Evolutionary conservation across 92 coral and sea anemone genomes (phyloP).

Genomic region (Porites evermanni): DNA sequence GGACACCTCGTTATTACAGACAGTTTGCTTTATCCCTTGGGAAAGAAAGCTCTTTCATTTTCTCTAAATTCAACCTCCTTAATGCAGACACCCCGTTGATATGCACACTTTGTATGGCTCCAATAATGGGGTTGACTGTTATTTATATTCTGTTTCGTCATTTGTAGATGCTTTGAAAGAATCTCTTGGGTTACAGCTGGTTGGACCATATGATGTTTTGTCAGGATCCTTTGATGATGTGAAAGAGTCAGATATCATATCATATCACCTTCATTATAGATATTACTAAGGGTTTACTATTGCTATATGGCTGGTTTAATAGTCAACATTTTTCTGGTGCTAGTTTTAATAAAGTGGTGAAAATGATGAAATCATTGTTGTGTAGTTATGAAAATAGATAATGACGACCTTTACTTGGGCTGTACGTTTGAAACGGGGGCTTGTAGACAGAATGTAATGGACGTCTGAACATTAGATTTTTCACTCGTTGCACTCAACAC

Average conservation of each 20-base stretch:
- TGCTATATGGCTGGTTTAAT: background rate
- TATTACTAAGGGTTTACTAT: slow-evolving; percentile 60
- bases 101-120: no score
- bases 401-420: no score
- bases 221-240: slow-evolving; percentile 71
- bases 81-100: no score
- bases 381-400: background rate
- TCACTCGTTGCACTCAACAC: no score
- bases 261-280: slow-evolving; percentile 92
- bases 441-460: no score
- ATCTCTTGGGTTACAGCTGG: slow-evolving; percentile 75
- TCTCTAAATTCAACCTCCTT: no score
- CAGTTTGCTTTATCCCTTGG: no score
- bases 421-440: no score
- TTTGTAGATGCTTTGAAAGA: slow-evolving; percentile 77
- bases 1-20: no score
- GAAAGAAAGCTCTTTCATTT: no score
- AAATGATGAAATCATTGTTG: background rate
- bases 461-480: no score
- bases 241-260: slow-evolving; percentile 53
- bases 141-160: background rate
- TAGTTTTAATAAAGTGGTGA: slow-evolving; percentile 31
- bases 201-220: slow-evolving; percentile 90
- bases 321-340: background rate
- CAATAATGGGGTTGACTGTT: background rate